A percentile compares a stretch with the other conserved stretches of the same genome.
These are phyloP conservation scores for Lasioglossum oenotherae DNA, from an alignment of 2,888 invertebrate genomes.

Conservation along the genomic window DNA sequence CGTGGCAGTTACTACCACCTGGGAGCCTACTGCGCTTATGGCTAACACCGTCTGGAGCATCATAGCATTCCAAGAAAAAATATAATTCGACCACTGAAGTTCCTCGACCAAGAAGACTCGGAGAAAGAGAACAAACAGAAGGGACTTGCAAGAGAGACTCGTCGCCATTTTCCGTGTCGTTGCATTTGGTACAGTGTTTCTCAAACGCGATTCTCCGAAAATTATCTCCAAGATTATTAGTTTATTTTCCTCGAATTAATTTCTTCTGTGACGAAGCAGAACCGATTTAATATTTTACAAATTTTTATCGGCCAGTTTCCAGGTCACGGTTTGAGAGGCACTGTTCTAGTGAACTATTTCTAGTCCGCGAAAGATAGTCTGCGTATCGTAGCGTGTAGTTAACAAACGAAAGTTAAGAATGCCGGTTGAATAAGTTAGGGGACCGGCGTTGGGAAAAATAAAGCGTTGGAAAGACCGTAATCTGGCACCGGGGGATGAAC, in stretches of 20 bases:
- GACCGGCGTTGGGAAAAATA: not conserved
- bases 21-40: conserved; percentile 76
- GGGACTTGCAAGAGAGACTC: not conserved
- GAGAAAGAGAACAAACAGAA: not conserved
- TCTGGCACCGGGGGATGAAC: conserved; percentile 3
- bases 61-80: not conserved
- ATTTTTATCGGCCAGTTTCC: not conserved
- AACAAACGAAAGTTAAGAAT: conserved; percentile 4
- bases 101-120: not conserved
- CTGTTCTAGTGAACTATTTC: conserved; percentile 48
- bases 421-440: not conserved
- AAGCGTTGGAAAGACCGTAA: conserved; percentile 7
- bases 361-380: conserved; percentile 52
- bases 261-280: not conserved
- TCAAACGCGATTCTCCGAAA: not conserved
- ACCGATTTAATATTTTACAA: not conserved
- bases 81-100: conserved; percentile 16
- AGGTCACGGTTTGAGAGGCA: not conserved
- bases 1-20: conserved; percentile 75
- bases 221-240: not conserved
- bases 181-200: not conserved
- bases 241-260: not conserved
- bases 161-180: not conserved
- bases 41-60: conserved; percentile 51
- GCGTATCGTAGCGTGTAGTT: conserved; percentile 35